A percentile compares a stretch with the other conserved stretches of the same genome.
These are phyloP conservation scores for Myotis lucifugus DNA, from an alignment of 2,113 vertebrate species.

Conservation along the genomic window DNA sequence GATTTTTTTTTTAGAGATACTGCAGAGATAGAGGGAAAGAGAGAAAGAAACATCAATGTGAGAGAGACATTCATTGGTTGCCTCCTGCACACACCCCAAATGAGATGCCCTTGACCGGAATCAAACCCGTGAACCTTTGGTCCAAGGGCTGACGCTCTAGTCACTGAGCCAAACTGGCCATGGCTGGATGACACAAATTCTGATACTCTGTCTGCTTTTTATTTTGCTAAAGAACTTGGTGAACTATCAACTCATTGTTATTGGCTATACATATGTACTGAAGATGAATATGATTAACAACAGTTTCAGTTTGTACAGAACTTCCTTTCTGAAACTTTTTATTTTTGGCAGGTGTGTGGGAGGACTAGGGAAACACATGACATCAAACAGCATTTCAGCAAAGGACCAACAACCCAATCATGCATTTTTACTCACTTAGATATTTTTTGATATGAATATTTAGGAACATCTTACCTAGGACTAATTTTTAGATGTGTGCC, in stretches of 20 bases:
- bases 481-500: constrained; percentile 1
- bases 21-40: too few species aligned
- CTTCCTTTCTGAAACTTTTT: constrained; percentile 65
- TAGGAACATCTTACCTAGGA: constrained; percentile 35
- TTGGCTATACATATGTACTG: background rate
- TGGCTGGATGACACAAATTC: constrained; percentile 1
- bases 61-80: too few species aligned
- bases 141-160: too few species aligned
- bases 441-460: constrained; percentile 47
- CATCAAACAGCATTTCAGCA: constrained; percentile 38
- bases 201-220: background rate
- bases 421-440: constrained; percentile 17
- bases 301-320: constrained; percentile 51
- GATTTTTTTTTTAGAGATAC: too few species aligned
- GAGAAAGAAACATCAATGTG: too few species aligned
- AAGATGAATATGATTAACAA: constrained; percentile 56
- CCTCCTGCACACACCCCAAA: too few species aligned
- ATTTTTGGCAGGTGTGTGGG: constrained; percentile 68
- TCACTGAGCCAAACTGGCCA: too few species aligned
- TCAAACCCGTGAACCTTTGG: too few species aligned
- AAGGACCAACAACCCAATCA: background rate
- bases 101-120: too few species aligned
- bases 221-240: constrained; percentile 52
- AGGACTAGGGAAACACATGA: constrained; percentile 39
- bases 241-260: constrained; percentile 30